Conservation (phyloP, 1,140 invertebrate species). For the Diachasma alloeum region DNA sequence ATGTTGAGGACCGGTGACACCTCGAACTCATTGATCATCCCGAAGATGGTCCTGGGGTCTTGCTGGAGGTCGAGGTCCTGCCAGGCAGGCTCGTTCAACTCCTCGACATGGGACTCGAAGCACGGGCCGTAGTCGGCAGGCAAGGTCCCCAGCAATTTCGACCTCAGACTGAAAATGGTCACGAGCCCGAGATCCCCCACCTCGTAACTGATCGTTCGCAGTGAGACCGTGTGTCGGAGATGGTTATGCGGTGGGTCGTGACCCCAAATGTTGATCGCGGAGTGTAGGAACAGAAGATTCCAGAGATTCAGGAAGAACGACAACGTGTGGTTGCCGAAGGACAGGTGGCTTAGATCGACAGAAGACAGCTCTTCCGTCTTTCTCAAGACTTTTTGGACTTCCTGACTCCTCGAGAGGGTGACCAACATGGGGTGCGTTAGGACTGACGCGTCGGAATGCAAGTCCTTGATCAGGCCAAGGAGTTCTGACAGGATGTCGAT, state of each 20-base stretch:
- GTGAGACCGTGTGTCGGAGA: constrained; percentile 44
- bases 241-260: constrained; percentile 37
- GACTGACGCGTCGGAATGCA: constrained; percentile 19
- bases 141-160: constrained; percentile 47
- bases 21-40: constrained; percentile 52
- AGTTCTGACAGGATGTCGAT: constrained; percentile 49
- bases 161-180: constrained; percentile 47
- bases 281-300: constrained; percentile 56
- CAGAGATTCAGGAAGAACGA: constrained; percentile 56
- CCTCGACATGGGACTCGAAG: constrained; percentile 38
- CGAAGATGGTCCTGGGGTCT: constrained; percentile 54
- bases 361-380: constrained; percentile 45
- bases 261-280: constrained; percentile 44
- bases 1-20: constrained; percentile 46
- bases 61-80: constrained; percentile 53
- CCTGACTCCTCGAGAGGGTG: constrained; percentile 32
- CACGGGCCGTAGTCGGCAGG: constrained; percentile 37
- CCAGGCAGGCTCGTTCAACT: constrained; percentile 55
- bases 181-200: constrained; percentile 59
- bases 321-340: constrained; percentile 54
- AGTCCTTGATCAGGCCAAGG: constrained; percentile 31
- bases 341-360: constrained; percentile 54
- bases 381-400: constrained; percentile 42
- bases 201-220: constrained; percentile 51
- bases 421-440: constrained; percentile 31